Percentiles rank a stretch among this genome's conserved stretches.
Conservation (phyloP, 2,888 invertebrate genomes). For the Slavum lentiscoides region DNA sequence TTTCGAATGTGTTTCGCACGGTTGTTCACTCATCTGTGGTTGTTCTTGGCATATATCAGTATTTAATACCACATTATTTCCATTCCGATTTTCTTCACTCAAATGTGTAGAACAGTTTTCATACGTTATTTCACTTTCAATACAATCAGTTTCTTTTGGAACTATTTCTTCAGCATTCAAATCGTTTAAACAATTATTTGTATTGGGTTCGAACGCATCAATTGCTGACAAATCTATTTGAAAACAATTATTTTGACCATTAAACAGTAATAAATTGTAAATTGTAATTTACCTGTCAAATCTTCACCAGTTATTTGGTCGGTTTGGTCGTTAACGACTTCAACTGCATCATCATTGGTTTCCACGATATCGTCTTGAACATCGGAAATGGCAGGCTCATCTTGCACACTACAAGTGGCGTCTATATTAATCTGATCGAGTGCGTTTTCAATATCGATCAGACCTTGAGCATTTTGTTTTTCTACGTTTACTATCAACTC, state of each 20-base stretch:
- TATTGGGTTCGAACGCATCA: not conserved
- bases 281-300: slow-evolving; percentile 3
- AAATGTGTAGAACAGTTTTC: not conserved
- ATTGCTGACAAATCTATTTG: not conserved
- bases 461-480: not conserved
- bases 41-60: slow-evolving; percentile 9
- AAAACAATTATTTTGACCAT: not conserved
- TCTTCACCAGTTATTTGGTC: not conserved
- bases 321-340: not conserved
- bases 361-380: not conserved
- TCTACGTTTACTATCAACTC: not conserved
- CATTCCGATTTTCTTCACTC: not conserved
- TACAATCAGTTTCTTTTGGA: not conserved
- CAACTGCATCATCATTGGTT: not conserved
- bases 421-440: slow-evolving; percentile 4
- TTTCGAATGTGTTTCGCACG: slow-evolving; percentile 8
- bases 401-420: not conserved
- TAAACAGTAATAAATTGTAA: not conserved
- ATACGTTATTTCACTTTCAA: not conserved
- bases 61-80: slow-evolving; percentile 4
- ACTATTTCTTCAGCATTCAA: not conserved
- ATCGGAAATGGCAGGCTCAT: not conserved
- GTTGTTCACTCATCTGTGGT: not conserved
- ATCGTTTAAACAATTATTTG: slow-evolving; percentile 1
- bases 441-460: not conserved